Evolutionary conservation across 2,797 vertebrate genomes (phyloP), one percentile per base, ranked within the genome.

Genomic region (Sebastes diploproa): DNA sequence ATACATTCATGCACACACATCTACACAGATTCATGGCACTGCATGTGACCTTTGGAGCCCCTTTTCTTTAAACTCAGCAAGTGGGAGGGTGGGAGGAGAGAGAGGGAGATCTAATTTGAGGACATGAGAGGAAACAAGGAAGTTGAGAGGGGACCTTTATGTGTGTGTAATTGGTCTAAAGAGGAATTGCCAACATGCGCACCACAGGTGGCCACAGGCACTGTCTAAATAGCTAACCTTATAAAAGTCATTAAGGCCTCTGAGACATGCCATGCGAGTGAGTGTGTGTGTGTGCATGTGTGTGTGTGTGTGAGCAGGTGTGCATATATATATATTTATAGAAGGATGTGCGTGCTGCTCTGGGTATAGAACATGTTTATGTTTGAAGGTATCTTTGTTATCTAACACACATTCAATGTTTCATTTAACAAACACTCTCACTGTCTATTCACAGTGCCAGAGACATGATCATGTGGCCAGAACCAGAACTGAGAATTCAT

Each of bases 111-210:
- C 81, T 88, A 90, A 91, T 89, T 88, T 92, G 82, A 88, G 78
- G 88, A 89, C 84, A 90, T 80, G 75, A 91, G 84, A 88, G 79
- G 86, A 89, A 91, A 86, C 75, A 76, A 83, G 81, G 69, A 91
- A 80, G 87, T 85, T 75, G 74, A 87, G 83, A 86, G 68, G 82
- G 68, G 82, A 87, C 66, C 81, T 91, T 91, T 83, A 89, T 76
- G 74, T 83, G 85, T 79, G 81, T 81, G 87, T 93, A 92, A 93
- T 91, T 92, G 83, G 86, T 88, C 84, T 85, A 74, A 60, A 68
- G 87, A 88, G 81, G 75, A 89, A 86, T 66, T 65, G 67, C 85
- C 65, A 84, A 88, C 77, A 78, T 86, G 82, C 36, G 0, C 85
- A 71, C 91, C 84, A 81, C 88, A 92, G 89, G 93, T 77, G 88